These are phyloP conservation scores for Cephus runcator DNA, from an alignment of 2,888 invertebrate species.

Conservation along the genomic window DNA sequence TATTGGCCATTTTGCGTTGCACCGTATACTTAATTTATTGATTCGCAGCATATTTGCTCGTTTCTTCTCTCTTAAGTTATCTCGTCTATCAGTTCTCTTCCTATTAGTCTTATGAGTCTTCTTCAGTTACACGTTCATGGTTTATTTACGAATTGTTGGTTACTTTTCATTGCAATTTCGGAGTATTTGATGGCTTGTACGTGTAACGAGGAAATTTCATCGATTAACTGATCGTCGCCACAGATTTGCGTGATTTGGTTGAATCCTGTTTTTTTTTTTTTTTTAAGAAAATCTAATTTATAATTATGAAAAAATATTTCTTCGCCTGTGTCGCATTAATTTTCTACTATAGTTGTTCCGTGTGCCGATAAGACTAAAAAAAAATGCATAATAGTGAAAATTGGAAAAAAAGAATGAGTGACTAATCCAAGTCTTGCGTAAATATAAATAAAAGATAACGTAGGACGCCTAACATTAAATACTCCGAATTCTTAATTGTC, in stretches of 20 bases:
- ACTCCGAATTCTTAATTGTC: constrained; percentile 32
- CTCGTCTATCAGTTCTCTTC: constrained; percentile 19
- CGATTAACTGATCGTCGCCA: too few species aligned
- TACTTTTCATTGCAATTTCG: constrained; percentile 32
- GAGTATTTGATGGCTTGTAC: constrained; percentile 48
- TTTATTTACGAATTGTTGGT: constrained; percentile 25
- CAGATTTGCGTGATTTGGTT: not conserved
- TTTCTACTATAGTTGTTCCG: not conserved
- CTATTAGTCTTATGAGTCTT: constrained; percentile 16
- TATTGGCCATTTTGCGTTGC: constrained; percentile 42
- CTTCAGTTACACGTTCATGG: constrained; percentile 23
- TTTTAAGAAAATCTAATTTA: not conserved
- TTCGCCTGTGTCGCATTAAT: not conserved
- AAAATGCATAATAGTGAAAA: too few species aligned
- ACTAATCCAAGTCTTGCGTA: not conserved
- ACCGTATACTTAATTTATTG: constrained; percentile 28
- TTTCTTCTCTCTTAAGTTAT: constrained; percentile 27
- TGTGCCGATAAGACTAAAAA: too few species aligned
- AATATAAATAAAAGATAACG: constrained; percentile 18
- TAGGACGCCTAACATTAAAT: constrained; percentile 40
- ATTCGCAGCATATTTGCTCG: constrained; percentile 37
- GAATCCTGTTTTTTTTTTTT: not conserved
- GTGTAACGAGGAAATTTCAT: not conserved
- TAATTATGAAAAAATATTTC: not conserved
- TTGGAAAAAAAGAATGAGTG: too few species aligned